Percentiles rank a stretch among this genome's conserved stretches.
These are phyloP conservation scores for Cantharis lateralis DNA, from an alignment of 2,888 invertebrate species.

Conservation along the genomic window DNA sequence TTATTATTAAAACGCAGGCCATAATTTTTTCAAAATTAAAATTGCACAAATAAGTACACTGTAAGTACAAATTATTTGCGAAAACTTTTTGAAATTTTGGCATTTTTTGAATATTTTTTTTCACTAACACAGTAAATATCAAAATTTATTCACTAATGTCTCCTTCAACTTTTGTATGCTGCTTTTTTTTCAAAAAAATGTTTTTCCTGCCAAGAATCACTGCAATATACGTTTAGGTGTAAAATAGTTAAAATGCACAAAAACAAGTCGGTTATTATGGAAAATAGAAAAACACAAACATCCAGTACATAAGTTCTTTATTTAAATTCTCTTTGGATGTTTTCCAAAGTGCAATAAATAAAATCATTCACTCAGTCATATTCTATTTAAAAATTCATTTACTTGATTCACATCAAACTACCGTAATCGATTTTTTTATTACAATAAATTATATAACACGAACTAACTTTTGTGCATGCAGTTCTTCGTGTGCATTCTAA, in stretches of 20 bases:
- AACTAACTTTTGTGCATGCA: background rate
- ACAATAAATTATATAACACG: background rate
- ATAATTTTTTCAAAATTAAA: too few species aligned
- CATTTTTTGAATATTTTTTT: too few species aligned
- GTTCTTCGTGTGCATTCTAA: background rate
- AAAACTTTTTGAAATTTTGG: too few species aligned
- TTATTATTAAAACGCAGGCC: too few species aligned
- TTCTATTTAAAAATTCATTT: constrained; percentile 2
- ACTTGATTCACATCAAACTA: background rate
- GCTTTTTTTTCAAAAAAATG: too few species aligned
- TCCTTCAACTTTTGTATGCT: too few species aligned
- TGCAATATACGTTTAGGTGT: too few species aligned
- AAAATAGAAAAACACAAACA: background rate
- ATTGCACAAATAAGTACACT: too few species aligned
- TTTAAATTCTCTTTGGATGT: background rate
- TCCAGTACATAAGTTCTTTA: background rate
- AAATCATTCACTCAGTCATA: background rate
- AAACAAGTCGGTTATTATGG: background rate
- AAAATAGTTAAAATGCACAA: background rate
- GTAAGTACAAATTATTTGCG: too few species aligned
- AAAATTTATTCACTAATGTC: too few species aligned
- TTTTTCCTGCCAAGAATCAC: too few species aligned
- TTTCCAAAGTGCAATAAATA: background rate
- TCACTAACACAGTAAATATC: too few species aligned
- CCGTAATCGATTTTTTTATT: background rate